phyloP scores from a whole-genome alignment of 2,113 vertebrate species.

The Urocitellus parryii region DNA sequence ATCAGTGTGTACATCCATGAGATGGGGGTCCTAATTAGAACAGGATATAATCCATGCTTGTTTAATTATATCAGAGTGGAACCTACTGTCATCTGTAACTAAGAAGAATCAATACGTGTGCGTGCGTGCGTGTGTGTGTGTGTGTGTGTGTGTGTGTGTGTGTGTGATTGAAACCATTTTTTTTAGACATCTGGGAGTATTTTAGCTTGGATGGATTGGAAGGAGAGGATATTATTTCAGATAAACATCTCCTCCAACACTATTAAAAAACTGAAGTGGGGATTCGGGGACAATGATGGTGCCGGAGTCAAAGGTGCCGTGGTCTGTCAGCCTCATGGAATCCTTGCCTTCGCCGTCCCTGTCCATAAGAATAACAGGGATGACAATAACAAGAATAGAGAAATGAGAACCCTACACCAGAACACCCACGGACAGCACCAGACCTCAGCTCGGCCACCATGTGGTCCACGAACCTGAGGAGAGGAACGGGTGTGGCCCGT shows the following conservation, averaged over 20 bases:
- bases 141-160: too few relatives aligned
- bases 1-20: too few relatives aligned
- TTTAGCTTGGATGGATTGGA: conserved; percentile 18
- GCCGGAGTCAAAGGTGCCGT: neutral
- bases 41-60: too few relatives aligned
- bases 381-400: neutral
- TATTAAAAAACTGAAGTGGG: neutral
- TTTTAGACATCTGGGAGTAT: neutral
- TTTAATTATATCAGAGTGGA: too few relatives aligned
- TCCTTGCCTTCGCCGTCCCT: neutral
- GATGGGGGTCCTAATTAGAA: too few relatives aligned
- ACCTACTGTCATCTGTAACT: too few relatives aligned
- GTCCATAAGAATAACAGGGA: neutral
- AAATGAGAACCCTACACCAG: neutral
- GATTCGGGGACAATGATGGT: neutral
- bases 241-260: neutral
- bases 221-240: neutral
- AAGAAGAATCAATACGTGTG: too few relatives aligned
- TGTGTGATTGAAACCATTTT: neutral
- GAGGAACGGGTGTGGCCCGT: neutral
- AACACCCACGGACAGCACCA: neutral
- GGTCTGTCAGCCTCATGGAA: neutral
- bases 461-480: neutral
- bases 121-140: too few relatives aligned
- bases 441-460: neutral